phyloP scores from a whole-genome alignment of 1,140 invertebrate genomes.

The Drosophila neocordata region DNA sequence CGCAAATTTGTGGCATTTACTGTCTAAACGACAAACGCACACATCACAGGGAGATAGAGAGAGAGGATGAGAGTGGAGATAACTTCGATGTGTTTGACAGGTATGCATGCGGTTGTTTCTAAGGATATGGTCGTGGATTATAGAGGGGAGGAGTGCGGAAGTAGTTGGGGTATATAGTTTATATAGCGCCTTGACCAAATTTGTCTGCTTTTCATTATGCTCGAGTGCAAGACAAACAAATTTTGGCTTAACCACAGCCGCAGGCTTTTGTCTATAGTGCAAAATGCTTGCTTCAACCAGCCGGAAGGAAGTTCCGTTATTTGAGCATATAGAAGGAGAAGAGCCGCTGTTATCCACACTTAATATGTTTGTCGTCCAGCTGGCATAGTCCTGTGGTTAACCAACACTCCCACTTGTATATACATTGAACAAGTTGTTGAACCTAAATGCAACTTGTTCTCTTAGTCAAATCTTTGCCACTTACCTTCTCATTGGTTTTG shows the following conservation, averaged over 20 bases:
- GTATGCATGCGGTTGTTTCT: slow-evolving; percentile 10
- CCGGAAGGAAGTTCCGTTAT: slow-evolving; percentile 44
- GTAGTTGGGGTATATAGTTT: slow-evolving; percentile 12
- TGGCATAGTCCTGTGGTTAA: slow-evolving; percentile 21
- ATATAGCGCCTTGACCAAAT: slow-evolving; percentile 64
- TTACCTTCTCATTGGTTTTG: slow-evolving; percentile 78
- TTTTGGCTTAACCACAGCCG: slow-evolving; percentile 63
- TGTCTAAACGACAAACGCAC: slow-evolving; percentile 62
- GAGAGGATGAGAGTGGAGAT: not conserved
- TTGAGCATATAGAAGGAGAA: slow-evolving; percentile 18
- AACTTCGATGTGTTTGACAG: slow-evolving; percentile 60
- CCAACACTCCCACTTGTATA: slow-evolving; percentile 3
- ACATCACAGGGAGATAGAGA: not conserved
- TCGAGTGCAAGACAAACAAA: slow-evolving; percentile 77
- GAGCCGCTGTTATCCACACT: slow-evolving; percentile 57
- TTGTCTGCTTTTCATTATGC: slow-evolving; percentile 77
- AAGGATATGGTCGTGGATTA: slow-evolving; percentile 13
- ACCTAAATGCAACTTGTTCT: too few species aligned
- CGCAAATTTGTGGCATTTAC: slow-evolving; percentile 77
- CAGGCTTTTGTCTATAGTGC: not conserved
- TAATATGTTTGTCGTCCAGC: slow-evolving; percentile 61
- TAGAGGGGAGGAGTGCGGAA: not conserved
- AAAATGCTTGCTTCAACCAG: slow-evolving; percentile 1
- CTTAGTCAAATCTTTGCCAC: slow-evolving; percentile 5
- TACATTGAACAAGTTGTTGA: not conserved